A percentile compares a stretch with the other conserved stretches of the same genome.
Conservation (phyloP, 1,140 invertebrate species). For the Heliothis virescens region DNA sequence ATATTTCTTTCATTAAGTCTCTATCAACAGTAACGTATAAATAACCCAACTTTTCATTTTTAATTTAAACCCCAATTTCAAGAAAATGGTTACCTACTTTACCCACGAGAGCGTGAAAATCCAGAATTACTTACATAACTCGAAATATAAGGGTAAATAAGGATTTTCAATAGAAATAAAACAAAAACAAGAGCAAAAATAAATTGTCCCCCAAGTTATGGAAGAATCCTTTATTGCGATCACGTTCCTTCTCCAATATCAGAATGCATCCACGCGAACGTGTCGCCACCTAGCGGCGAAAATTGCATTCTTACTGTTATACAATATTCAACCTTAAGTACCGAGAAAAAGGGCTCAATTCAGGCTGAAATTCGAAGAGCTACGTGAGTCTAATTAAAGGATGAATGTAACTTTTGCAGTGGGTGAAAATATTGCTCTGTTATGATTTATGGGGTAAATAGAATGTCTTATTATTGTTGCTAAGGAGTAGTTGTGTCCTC, state of each 20-base stretch:
- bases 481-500: too few relatives aligned
- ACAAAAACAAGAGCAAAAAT: constrained; percentile 4
- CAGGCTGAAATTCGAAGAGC: neutral
- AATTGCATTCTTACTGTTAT: constrained; percentile 22
- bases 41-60: too few relatives aligned
- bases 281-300: constrained; percentile 22
- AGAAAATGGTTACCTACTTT: too few relatives aligned
- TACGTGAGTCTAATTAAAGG: constrained; percentile 22
- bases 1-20: too few relatives aligned
- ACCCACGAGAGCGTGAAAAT: too few relatives aligned
- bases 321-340: neutral
- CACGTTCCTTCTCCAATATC: constrained; percentile 39
- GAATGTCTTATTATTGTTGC: too few relatives aligned
- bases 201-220: constrained; percentile 5
- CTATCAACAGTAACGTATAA: too few relatives aligned
- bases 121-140: too few relatives aligned
- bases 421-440: neutral
- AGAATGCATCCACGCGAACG: constrained; percentile 24
- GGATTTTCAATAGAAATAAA: constrained; percentile 21
- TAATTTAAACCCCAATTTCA: too few relatives aligned
- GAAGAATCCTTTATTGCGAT: constrained; percentile 32
- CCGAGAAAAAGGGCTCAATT: neutral
- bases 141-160: too few relatives aligned
- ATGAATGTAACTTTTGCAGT: constrained; percentile 2
- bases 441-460: neutral